Evolutionary conservation across 2,113 vertebrate species (phyloP), one percentile per base, ranked within the genome.

Genomic region (Myotis davidii): DNA sequence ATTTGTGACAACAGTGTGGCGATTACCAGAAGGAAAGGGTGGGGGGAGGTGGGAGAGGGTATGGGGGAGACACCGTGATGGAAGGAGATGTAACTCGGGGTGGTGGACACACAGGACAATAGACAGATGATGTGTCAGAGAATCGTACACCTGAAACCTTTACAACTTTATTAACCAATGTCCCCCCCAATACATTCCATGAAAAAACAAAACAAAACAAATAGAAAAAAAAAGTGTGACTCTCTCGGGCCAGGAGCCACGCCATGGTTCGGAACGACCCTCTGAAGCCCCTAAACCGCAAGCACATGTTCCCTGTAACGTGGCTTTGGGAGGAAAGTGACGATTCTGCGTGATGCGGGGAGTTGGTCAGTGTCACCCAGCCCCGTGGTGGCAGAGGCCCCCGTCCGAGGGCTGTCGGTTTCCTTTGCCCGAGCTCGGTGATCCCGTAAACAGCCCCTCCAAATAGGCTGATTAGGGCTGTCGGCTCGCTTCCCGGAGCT

Each of bases 381-480:
- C 64, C 52, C 92, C n/a, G 67, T 12, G 61, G 94, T 78, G 61
- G 86, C 42, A 0, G 85, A 79, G 95, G 79, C 93, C 65, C 67
- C 65, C 67, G 34, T 92, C 85, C 73, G 93, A 93, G 78, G 59
- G 72, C 96, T 95, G 56, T 8, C 86, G 87, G 82, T 97, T 81
- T 69, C 76, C 37, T 3, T 95, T 95, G 20, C 93, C 67, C 6
- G 20, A 39, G 79, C 45, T 81, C n/a, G 2, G 20, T 96, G 90
- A 96, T 90, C 97, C 94, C 94, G 94, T 95, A 94, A 70, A 97
- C 97, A 94, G 88, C 87, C 82, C 93, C 87, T 96, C 96, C 90
- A 97, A 94, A 97, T 92, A 90, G 94, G 91, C 97, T 97, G 97
- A 98, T 95, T 88, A 97, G 92, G 96, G 93, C 96, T 98, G 96